A percentile compares a stretch with the other conserved stretches of the same genome.
These are phyloP conservation scores for Ophonus ardosiacus DNA, from an alignment of 2,888 invertebrate genomes.

Conservation along the genomic window DNA sequence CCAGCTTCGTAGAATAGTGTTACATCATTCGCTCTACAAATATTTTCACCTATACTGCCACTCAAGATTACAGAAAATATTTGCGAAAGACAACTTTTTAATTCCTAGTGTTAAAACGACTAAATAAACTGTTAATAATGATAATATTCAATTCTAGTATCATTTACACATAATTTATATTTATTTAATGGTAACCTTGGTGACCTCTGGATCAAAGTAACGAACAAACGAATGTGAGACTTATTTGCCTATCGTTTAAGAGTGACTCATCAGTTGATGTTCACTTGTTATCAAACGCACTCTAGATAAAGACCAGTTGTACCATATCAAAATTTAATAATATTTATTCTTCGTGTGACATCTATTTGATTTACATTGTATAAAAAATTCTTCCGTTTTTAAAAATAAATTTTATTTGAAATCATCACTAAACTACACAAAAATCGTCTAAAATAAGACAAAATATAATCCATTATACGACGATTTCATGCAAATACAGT, in stretches of 20 bases:
- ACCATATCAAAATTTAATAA: conserved; percentile 45
- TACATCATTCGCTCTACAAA: conserved; percentile 4
- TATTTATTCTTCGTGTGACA: conserved; percentile 26
- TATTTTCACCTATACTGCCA: background rate
- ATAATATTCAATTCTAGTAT: conserved; percentile 44
- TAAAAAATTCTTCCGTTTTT: too few species aligned
- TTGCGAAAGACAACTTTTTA: background rate
- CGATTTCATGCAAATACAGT: too few species aligned
- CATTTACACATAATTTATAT: conserved; percentile 60
- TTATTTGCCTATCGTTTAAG: background rate
- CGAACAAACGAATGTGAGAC: background rate
- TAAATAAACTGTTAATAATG: conserved; percentile 16
- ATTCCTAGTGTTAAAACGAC: conserved; percentile 9
- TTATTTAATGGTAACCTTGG: conserved; percentile 59
- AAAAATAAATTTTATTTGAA: too few species aligned
- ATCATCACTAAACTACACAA: too few species aligned
- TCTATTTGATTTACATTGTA: background rate
- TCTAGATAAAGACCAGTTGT: conserved; percentile 17
- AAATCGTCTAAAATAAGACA: too few species aligned
- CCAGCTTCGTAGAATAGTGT: background rate
- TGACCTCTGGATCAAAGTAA: conserved; percentile 53
- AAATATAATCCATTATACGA: too few species aligned
- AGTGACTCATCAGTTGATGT: background rate
- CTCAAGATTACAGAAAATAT: background rate
- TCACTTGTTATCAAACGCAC: conserved; percentile 29